phyloP scores from a whole-genome alignment of 53 echinoderm and acorn worm genomes.

The Actinopyga echinites region DNA sequence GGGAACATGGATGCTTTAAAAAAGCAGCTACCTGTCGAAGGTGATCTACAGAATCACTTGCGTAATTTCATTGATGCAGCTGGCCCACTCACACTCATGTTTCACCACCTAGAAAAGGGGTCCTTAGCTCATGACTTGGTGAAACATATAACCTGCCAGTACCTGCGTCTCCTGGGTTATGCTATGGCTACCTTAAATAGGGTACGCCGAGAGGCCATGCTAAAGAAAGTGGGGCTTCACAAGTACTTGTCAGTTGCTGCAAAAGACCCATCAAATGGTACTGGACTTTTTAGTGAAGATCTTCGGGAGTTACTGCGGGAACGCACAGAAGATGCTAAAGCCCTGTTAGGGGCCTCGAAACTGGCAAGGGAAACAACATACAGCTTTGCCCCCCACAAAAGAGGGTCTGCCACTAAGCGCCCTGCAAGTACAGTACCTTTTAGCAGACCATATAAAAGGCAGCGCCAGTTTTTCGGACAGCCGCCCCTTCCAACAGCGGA shows the following conservation, averaged over 20 bases:
- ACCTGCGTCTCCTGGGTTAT: background rate
- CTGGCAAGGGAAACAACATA: background rate
- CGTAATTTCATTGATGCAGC: conserved; percentile 7
- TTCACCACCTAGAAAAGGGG: background rate
- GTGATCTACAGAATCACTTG: background rate
- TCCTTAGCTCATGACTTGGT: background rate
- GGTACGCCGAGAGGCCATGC: background rate
- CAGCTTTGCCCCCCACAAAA: background rate
- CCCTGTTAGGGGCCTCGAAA: background rate
- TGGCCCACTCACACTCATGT: background rate
- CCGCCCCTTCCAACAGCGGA: conserved; percentile 2
- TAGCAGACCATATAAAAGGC: background rate
- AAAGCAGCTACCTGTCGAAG: background rate
- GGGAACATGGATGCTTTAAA: background rate
- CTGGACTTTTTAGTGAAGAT: background rate
- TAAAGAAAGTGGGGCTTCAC: conserved; percentile 2
- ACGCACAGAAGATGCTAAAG: background rate
- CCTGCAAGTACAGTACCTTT: background rate
- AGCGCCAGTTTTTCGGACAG: background rate
- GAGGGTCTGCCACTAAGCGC: background rate
- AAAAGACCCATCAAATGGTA: background rate
- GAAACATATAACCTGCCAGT: conserved; percentile 3
- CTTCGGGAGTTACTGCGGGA: background rate
- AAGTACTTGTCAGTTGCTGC: background rate
- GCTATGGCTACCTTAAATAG: background rate